These are phyloP conservation scores for Chelon labrosus DNA, from an alignment of 2,797 vertebrate species.

Conservation along the genomic window DNA sequence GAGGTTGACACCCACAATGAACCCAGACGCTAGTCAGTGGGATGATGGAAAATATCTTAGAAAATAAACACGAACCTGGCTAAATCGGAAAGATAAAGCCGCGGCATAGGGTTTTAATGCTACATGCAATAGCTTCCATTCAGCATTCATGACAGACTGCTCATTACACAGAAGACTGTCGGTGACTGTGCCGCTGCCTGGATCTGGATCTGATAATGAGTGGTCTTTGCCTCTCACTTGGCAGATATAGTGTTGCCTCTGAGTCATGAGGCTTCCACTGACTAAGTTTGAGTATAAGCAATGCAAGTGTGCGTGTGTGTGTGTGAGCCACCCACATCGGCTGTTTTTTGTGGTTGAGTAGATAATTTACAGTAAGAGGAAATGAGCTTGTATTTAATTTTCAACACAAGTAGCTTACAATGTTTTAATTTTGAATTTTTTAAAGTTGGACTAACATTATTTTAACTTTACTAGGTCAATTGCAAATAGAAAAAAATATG, in stretches of 20 bases:
- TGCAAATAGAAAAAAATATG: not conserved
- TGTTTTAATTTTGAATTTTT: not conserved
- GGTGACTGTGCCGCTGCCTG: conserved; percentile 15
- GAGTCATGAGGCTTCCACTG: conserved; percentile 65
- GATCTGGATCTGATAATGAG: conserved; percentile 35
- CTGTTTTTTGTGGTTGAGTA: conserved; percentile 46
- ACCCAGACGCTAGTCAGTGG: not conserved
- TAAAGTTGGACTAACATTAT: not conserved
- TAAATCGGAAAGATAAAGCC: conserved; percentile 10
- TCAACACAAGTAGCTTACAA: not conserved
- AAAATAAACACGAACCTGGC: not conserved
- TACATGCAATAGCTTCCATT: conserved; percentile 35
- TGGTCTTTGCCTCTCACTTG: conserved; percentile 24
- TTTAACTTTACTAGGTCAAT: not conserved
- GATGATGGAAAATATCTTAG: conserved; percentile 24
- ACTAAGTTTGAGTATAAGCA: conserved; percentile 25
- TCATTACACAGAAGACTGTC: not conserved
- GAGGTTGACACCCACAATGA: not conserved
- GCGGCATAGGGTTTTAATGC: conserved; percentile 2
- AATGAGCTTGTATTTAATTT: conserved; percentile 7
- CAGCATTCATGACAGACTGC: not conserved
- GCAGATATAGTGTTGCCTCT: conserved; percentile 8
- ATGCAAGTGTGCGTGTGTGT: conserved; percentile 2
- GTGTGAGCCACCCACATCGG: conserved; percentile 39
- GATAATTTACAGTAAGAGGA: conserved; percentile 39